Conservation (phyloP, 2,113 vertebrate species). For the Tympanuchus pallidicinctus region DNA sequence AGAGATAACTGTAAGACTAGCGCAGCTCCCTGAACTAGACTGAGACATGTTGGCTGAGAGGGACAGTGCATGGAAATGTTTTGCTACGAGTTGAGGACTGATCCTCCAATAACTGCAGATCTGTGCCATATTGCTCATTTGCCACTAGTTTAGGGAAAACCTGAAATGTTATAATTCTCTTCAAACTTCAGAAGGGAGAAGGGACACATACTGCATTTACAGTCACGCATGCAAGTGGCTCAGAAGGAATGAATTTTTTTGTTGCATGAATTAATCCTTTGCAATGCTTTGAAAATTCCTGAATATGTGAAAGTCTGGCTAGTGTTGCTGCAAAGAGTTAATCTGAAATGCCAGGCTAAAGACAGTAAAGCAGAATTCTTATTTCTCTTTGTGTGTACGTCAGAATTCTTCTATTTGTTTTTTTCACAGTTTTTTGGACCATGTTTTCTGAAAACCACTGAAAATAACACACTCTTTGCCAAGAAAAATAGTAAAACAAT, state of each 20-base stretch:
- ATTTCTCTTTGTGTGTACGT: neutral
- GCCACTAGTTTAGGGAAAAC: neutral
- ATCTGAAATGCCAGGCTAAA: slow-evolving; percentile 4
- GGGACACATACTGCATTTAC: neutral
- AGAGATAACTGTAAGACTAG: neutral
- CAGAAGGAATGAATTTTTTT: neutral
- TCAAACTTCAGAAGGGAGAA: neutral
- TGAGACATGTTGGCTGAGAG: neutral
- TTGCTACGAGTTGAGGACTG: neutral
- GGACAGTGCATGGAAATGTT: neutral
- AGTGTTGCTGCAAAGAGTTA: slow-evolving; percentile 35
- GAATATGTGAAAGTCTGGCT: neutral
- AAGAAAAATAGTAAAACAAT: neutral
- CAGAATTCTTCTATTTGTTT: neutral
- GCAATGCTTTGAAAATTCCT: slow-evolving; percentile 26
- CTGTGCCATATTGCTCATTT: neutral
- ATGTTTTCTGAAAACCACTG: neutral
- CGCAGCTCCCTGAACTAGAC: neutral
- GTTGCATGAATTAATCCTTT: slow-evolving; percentile 33
- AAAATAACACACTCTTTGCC: neutral
- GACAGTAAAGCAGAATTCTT: neutral
- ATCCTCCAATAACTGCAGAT: neutral
- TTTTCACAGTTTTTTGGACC: neutral
- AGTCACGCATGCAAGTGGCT: neutral
- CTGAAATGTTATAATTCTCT: neutral